Base-by-base conservation (phyloP, 2,888 invertebrate species). In the Lycophotia porphyrea region DNA sequence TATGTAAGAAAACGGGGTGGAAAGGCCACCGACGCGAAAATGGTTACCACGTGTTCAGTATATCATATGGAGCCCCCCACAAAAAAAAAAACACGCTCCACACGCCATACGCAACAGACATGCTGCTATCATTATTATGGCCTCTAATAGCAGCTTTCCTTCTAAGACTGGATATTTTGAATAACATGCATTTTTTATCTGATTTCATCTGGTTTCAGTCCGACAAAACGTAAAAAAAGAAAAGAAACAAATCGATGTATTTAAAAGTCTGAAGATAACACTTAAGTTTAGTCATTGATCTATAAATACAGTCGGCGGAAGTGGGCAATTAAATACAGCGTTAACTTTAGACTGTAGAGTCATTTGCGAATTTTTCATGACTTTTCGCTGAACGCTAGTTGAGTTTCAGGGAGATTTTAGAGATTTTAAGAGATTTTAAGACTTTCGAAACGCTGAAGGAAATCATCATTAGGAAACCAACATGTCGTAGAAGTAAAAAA, bases 281-380 rank as follows among this genome's bases (percentile, higher is more conserved):
- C 74, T 81, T 81, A 78, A 71, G 78, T 71, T 81, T 81, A 78
- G 70, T 78, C 74, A 78, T 71, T 81, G 78, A 78, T 78, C 74
- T 81, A 80, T 71, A 71, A 64, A 71, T 80, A 60, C 52, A 68
- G 60, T 68, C 74, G 67, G 52, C 78, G 78, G 81, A 81, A 81
- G 67, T 81, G 39, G 55, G 81, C 63, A 63, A 70, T 81, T 81
- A 81, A 81, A 81, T 71, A 55, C 81, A 13, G 52, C 67, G 74
- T 61, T 72, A 67, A 81, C 52, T 78, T 74, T 78, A 74, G 67
- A 67, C 36, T 73, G 39, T 55, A 61, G 39, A 63, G 63, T 68
- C 31, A 68, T 78, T 81, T 66, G 27, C 13, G 39, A 60, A 61
- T 9, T 61, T 76, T 80, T 80, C 60, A 80, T 5, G 31, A 58